Evolutionary conservation across 2,888 invertebrate species (phyloP), one percentile per base, ranked within the genome.

Genomic region (Leptinotarsa haldemani): DNA sequence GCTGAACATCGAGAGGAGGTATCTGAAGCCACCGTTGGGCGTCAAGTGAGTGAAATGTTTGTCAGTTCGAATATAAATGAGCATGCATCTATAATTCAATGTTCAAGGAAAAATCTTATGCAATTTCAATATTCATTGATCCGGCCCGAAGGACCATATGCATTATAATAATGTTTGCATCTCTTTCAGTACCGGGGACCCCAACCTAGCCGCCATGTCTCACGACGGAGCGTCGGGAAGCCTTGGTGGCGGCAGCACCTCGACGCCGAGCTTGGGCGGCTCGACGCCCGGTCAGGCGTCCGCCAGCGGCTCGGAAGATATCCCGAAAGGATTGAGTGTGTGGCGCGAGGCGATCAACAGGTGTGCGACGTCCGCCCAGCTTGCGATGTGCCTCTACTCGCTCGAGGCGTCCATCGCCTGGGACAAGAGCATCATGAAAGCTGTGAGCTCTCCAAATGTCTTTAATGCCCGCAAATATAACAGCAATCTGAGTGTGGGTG

Each of bases 341-440:
- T 99, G 99, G 99, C 93, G 98, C 0, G 95, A 95, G 80, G 97
- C 96, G 0, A 94, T 98, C 0, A 89, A 92, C 1, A 92, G 94
- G 67, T 94, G 96, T 64, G 93, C 92, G 82, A 97, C 97, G 0
- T 93, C 97, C 0, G 95, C 97, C 0, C 98, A 98, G 85, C 89
- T 98, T 30, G 95, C 96, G 25, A 94, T 97, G 93, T 94, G 95
- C 81, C 90, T 97, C 74, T 94, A 96, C 84, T 94, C 96, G 82
- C 89, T 99, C 79, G 97, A 98, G 86, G 93, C 94, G 2, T 95
- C 94, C 85, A 96, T 99, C 82, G 97, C 98, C 53, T 99, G 99
- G 99, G 98, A 99, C 89, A 97, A 98, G 90, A 97, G 97, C 89
- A 96, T 98, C 85, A 98, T 99, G 98, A 97, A 98, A 92, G 98